Percentiles rank a stretch among this genome's conserved stretches.
These are phyloP conservation scores for Eucidaris tribuloides DNA, from an alignment of 35 echinoderm and acorn worm genomes.

Conservation along the genomic window DNA sequence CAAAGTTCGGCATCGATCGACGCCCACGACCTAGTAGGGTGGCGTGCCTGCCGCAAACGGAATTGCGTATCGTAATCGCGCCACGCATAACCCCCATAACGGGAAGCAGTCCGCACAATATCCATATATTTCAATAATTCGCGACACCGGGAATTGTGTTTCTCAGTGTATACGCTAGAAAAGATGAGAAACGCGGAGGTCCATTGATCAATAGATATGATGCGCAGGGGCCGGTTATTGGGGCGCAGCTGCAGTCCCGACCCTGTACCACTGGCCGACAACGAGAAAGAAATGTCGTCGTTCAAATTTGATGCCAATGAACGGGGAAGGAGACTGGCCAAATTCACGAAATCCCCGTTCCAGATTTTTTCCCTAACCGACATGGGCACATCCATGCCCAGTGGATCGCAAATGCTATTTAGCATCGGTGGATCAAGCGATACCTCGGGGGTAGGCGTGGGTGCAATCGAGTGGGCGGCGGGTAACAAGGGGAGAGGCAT, in stretches of 20 bases:
- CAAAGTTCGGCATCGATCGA: slow-evolving; percentile 14
- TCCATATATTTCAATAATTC: slow-evolving; percentile 21
- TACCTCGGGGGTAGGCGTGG: no score
- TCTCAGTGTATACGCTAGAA: not conserved
- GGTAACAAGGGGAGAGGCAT: no score
- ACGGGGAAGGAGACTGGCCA: no score
- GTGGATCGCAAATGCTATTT: no score
- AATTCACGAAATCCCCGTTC: no score
- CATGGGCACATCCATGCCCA: no score
- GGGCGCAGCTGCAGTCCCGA: not conserved
- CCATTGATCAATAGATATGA: slow-evolving; percentile 14
- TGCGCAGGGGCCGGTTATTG: not conserved
- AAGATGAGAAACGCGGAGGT: slow-evolving; percentile 12
- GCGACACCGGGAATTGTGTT: not conserved
- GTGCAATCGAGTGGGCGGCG: no score
- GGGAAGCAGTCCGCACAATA: not conserved
- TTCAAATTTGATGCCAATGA: no score
- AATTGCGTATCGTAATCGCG: slow-evolving; percentile 21
- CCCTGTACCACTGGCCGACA: no score
- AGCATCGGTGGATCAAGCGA: no score
- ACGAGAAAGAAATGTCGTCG: no score
- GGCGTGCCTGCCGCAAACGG: not conserved
- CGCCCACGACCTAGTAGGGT: slow-evolving; percentile 8
- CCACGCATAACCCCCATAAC: not conserved
- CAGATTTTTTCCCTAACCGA: no score